Conservation (phyloP, 1,140 invertebrate species). For the Drosophila pruinosa region DNA sequence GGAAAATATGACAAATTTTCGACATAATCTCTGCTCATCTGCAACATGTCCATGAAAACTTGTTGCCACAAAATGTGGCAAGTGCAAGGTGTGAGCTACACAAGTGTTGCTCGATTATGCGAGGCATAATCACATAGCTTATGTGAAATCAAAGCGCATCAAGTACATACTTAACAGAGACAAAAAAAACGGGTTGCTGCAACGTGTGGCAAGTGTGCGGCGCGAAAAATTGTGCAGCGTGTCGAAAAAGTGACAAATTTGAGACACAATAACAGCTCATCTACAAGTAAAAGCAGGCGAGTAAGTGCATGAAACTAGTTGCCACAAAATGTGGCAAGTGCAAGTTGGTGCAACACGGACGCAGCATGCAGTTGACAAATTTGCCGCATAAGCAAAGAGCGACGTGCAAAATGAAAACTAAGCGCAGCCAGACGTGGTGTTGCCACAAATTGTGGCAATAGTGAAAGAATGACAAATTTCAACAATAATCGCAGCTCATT, state of each 20-base stretch:
- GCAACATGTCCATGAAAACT: neutral
- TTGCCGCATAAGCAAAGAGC: too few species aligned
- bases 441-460: neutral
- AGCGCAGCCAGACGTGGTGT: too few species aligned
- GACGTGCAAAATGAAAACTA: too few species aligned
- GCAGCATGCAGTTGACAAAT: too few species aligned
- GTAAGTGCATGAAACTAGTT: neutral
- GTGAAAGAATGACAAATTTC: constrained; percentile 6
- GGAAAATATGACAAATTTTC: neutral
- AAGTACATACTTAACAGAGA: too few species aligned
- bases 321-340: neutral
- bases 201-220: neutral
- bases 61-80: neutral
- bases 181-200: neutral
- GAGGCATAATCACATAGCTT: neutral
- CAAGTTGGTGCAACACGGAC: neutral
- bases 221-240: neutral
- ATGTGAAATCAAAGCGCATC: neutral
- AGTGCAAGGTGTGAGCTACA: too few species aligned
- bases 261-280: neutral
- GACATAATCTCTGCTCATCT: neutral
- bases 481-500: neutral
- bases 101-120: too few species aligned
- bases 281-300: neutral
- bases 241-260: neutral